Evolutionary conservation across 1,140 invertebrate species (phyloP), one percentile per base, ranked within the genome.

Genomic region (Aphis craccivora): DNA sequence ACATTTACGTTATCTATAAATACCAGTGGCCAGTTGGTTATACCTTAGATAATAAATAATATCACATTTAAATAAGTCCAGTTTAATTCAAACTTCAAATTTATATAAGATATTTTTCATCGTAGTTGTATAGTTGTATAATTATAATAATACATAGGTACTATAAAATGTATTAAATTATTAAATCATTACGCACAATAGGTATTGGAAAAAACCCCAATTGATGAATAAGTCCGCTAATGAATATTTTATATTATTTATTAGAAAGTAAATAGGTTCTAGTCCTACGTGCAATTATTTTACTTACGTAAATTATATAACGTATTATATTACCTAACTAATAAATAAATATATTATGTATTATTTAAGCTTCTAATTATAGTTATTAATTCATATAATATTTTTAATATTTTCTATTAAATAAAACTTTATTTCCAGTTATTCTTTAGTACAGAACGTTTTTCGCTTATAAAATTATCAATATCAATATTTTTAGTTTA

Each of bases 1-100:
- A 43, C 40, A 37, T 90, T 4, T 30, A 90, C 89, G 89, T 90
- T 90, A 90, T 90, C 89, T 89, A 89, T 37, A 37, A 53, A 55
- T 55, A 89, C 88, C 88, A 89, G 88, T 89, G 3, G 35, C 88
- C 88, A 37, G 22, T n/a, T 0, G 35, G 88, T 89, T 89, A 22
- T 87, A 25, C 88, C 60, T 76, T 89, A 55, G 9, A 53, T 25
- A 48, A 87, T 89, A 89, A 89, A 89, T 89, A 25, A 37, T 55
- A 37, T 11, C 11, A 89, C 14, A 35, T 53, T 55, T 25, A 23
- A 88, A 9, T 23, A 55, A 37, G 88, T 48, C 45, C 25, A 18
- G 45, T 48, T 45, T 40, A 55, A 35, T 89, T 35, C 25, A n/a
- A 48, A 40, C 35, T 89, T 48, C 45, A 45, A 48, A 89, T 20